Conservation (phyloP, 2,797 vertebrate genomes). For the Liasis olivaceus region DNA sequence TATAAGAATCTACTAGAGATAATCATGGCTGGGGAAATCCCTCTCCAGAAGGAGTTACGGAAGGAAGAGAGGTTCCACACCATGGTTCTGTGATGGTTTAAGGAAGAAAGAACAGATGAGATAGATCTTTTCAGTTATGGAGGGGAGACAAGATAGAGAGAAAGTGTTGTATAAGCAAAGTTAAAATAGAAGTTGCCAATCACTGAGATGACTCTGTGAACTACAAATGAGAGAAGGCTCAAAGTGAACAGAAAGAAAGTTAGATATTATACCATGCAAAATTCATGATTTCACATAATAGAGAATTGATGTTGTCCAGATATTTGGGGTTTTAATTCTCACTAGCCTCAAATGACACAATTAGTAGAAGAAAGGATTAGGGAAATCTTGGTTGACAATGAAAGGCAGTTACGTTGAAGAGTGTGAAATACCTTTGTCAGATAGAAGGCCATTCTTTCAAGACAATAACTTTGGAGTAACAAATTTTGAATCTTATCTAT, state of each 20-base stretch:
- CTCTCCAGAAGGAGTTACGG: background rate
- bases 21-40: background rate
- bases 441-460: background rate
- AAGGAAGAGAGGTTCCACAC: background rate
- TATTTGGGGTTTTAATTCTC: background rate
- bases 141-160: background rate
- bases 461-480: background rate
- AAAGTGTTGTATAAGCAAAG: background rate
- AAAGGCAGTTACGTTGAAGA: background rate
- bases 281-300: background rate
- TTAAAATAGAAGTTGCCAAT: background rate
- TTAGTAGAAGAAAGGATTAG: background rate
- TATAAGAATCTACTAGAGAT: background rate
- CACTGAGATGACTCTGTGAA: background rate
- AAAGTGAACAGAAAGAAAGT: background rate
- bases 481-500: background rate
- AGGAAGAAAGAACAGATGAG: background rate
- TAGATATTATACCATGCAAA: background rate
- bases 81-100: background rate
- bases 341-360: background rate
- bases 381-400: background rate
- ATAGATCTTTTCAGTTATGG: background rate
- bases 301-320: background rate
- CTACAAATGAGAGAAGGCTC: background rate
- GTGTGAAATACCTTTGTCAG: background rate